Evolutionary conservation across 2,888 invertebrate genomes (phyloP), one percentile per base, ranked within the genome.

Genomic region (Aleiodes leptofemur): DNA sequence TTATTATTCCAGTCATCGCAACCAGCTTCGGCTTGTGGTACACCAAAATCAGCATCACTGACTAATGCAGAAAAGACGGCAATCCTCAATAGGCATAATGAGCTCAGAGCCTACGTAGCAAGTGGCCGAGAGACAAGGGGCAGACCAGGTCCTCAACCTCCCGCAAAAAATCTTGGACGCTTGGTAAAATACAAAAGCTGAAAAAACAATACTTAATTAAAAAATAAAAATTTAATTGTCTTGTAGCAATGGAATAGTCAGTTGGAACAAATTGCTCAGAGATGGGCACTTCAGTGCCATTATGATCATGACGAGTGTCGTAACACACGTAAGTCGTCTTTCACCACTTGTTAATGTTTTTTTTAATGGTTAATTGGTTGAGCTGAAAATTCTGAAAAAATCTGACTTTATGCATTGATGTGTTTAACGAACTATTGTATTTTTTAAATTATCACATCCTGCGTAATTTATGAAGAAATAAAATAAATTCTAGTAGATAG

Each of bases 241-340:
- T 31, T 48, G 14, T 31, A 57, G 50, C 23, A 57, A 50, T 71
- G 71, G 71, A 43, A 59, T 16, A 48, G 57, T 29, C 57, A 71
- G 13, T 29, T 71, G n/a, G 71, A 57, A 8, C 9, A 31, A 8
- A 82, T 88, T 38, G 90, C 90, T 9, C 86, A 88, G 74, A 82
- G 86, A 64, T 90, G 90, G 90, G 89, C 88, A 7, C 82, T 85
- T 55, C 90, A 90, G 74, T 90, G 90, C 77, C 78, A 83, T 48
- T 87, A 83, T 70, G 82, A 79, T 4, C 87, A 90, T 76, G 90
- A 90, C 78, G 43, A 79, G 16, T 90, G 90, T 79, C 82, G 90
- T 78, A 84, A 87, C 78, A 82, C 83, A 73, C 81, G 88, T 88
- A 78, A 80, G 79, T 77, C 9, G 2, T 48, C 0, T 14, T 31